These are phyloP conservation scores for Cremastinae sp. DNA, from an alignment of 2,888 invertebrate species.

Conservation along the genomic window DNA sequence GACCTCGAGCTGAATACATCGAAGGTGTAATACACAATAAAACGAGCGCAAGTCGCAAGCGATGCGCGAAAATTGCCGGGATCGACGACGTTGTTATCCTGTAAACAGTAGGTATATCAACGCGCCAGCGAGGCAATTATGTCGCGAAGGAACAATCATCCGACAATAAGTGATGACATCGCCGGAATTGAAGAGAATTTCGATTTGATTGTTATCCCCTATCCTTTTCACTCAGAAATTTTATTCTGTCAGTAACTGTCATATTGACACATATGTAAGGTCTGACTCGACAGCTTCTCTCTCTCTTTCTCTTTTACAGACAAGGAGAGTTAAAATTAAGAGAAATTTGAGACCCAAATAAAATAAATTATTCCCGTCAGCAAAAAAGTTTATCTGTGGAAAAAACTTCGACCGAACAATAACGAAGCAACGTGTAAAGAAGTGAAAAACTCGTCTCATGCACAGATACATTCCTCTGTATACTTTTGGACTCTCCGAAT, in stretches of 20 bases:
- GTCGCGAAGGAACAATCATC: constrained; percentile 55
- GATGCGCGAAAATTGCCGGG: constrained; percentile 50
- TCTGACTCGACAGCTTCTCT: neutral
- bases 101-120: constrained; percentile 45
- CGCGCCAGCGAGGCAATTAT: constrained; percentile 53
- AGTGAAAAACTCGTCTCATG: too few species aligned
- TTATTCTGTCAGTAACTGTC: constrained; percentile 19
- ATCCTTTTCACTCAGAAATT: constrained; percentile 39
- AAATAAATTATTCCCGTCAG: too few species aligned
- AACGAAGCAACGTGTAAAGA: too few species aligned
- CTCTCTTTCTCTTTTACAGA: neutral
- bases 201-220: constrained; percentile 13
- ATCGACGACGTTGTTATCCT: constrained; percentile 54
- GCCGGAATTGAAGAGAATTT: constrained; percentile 26
- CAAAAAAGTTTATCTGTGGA: too few species aligned
- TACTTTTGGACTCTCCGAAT: too few species aligned
- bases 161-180: constrained; percentile 58
- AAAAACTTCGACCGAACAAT: too few species aligned
- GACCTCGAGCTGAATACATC: constrained; percentile 24
- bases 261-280: neutral
- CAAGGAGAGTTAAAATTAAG: neutral
- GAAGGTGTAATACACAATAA: constrained; percentile 15
- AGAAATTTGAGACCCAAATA: neutral
- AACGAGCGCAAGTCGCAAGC: constrained; percentile 14
- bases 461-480: too few species aligned